These are phyloP conservation scores for Akabosia matsudoensis DNA, from an alignment of 1,140 invertebrate species.

Conservation along the genomic window DNA sequence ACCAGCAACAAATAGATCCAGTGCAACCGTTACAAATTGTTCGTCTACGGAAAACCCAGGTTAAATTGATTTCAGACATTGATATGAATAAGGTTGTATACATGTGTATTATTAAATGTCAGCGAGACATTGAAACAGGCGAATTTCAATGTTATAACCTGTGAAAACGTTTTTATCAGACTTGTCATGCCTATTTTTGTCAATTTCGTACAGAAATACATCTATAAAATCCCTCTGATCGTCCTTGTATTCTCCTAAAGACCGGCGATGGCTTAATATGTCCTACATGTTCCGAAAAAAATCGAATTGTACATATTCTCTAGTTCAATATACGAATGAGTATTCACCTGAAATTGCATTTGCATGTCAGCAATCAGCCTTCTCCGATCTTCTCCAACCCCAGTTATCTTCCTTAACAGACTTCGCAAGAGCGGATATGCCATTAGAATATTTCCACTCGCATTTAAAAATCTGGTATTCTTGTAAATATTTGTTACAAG, in stretches of 20 bases:
- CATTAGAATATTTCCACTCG: slow-evolving; percentile 35
- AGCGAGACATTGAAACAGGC: neutral
- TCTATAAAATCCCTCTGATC: slow-evolving; percentile 54
- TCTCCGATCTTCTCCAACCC: slow-evolving; percentile 12
- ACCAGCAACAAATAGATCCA: slow-evolving; percentile 57
- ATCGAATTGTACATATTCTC: too few species aligned
- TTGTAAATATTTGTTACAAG: slow-evolving; percentile 26
- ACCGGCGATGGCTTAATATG: slow-evolving; percentile 34
- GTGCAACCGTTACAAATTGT: slow-evolving; percentile 30
- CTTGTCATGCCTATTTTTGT: slow-evolving; percentile 29
- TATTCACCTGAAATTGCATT: slow-evolving; percentile 28
- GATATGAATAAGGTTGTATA: too few species aligned
- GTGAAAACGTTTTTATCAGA: slow-evolving; percentile 6
- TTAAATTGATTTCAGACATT: too few species aligned
- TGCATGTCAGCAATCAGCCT: slow-evolving; percentile 31
- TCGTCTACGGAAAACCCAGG: slow-evolving; percentile 29
- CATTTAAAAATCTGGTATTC: neutral
- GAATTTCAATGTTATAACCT: neutral
- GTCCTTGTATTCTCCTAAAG: slow-evolving; percentile 42
- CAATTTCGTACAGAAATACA: slow-evolving; percentile 51
- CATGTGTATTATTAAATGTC: neutral
- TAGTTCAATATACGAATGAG: too few species aligned
- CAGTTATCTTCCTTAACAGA: slow-evolving; percentile 16
- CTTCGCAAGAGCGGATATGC: slow-evolving; percentile 33
- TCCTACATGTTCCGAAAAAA: slow-evolving; percentile 25